Evolutionary conservation across 30 jellyfish, hydroid and myxozoan genomes (phyloP).

Genomic region (Sanderia malayensis): DNA sequence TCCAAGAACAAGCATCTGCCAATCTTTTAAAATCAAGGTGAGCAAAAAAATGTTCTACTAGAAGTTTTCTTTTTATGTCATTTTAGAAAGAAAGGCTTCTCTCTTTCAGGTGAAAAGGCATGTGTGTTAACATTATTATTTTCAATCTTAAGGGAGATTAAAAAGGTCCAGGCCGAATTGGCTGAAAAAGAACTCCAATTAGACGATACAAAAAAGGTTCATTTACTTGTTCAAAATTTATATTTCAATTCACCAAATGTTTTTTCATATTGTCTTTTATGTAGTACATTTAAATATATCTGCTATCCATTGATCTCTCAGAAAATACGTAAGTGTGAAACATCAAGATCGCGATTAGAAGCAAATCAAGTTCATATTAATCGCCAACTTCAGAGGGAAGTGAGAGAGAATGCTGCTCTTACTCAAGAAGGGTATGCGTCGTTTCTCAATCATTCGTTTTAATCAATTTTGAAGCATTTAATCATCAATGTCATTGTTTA

Average conservation of each 20-base stretch:
- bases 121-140: too few species aligned
- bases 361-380: constrained; percentile 36
- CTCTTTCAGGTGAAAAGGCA: too few species aligned
- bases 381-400: constrained; percentile 44
- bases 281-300: too few species aligned
- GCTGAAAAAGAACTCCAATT: constrained; percentile 39
- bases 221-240: too few species aligned
- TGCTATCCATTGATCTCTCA: too few species aligned
- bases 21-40: constrained; percentile 57
- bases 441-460: background rate
- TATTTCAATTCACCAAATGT: too few species aligned
- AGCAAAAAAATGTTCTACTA: too few species aligned
- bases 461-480: background rate
- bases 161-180: constrained; percentile 35
- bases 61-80: too few species aligned
- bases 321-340: constrained; percentile 68
- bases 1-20: constrained; percentile 49
- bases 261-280: too few species aligned
- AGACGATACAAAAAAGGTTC: constrained; percentile 64
- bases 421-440: constrained; percentile 65
- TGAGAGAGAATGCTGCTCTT: constrained; percentile 61
- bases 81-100: too few species aligned
- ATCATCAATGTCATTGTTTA: too few species aligned
- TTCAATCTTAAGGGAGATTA: constrained; percentile 47
- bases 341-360: constrained; percentile 42